Base-by-base conservation (phyloP, 2,888 invertebrate species). In the Hemistola chrysoprasaria region DNA sequence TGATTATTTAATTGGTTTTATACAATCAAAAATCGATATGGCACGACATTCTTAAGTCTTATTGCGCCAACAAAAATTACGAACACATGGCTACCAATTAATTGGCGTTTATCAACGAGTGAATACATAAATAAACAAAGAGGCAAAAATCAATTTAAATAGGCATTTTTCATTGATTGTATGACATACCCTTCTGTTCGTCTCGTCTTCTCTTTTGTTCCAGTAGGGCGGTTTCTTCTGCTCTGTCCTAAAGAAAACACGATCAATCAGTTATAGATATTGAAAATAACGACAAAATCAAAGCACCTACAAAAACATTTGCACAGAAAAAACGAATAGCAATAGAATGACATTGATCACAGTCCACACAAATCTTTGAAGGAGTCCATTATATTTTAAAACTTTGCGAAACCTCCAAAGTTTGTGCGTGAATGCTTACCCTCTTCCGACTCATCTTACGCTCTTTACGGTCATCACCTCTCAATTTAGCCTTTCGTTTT, bases 171-270 rank as follows among this genome's bases (percentile, higher is more conserved):
- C 21, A 8, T 6, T 10, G 16, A 4, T 16, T 16, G 4, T 16
- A 16, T 16, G 39, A 39, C 47, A 31, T 79, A 95, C 94, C 92
- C 91, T 93, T 93, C 68, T 93, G 93, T 71, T 95, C 95, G 55
- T 95, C 95, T 57, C 95, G 92, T 38, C 95, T 90, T 52, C 95
- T 89, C 71, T 95, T 95, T 66, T 94, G 92, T 72, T 95, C 95
- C 28, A 91, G 82, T 22, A 90, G 69, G 16, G 90, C 72, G 0
- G 92, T 86, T 67, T 95, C 95, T 42, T 95, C 95, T 9, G 92
- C 81, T 60, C 95, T 91, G 70, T 95, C 95, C 94, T 94, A 60
- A 56, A 65, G 39, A 11, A 41, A 36, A 51, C 37, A 43, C 22
- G 29, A 22, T 16, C 16, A 16, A 16, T 16, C 3, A 16, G 16